Conservation (phyloP, 2,797 vertebrate species). For the Centropyge bicolor region DNA sequence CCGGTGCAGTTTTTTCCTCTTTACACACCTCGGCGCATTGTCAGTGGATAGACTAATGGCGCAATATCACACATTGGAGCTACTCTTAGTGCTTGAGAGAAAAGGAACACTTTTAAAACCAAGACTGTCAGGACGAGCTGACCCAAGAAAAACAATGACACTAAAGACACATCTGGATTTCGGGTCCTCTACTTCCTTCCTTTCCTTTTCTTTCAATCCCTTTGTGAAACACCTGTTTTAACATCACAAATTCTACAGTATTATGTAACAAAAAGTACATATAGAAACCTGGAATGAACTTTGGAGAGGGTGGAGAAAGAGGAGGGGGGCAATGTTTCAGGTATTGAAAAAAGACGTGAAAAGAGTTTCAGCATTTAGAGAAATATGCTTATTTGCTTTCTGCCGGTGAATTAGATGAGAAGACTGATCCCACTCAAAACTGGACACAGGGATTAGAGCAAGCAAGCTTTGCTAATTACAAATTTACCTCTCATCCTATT, state of each 20-base stretch:
- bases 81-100: not conserved
- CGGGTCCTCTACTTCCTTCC: not conserved
- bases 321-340: not conserved
- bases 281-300: not conserved
- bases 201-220: not conserved
- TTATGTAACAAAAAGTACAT: not conserved
- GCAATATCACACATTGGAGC: not conserved
- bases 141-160: conserved; percentile 6
- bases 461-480: not conserved
- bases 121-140: not conserved
- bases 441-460: not conserved
- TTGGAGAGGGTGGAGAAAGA: not conserved
- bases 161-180: not conserved
- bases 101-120: not conserved
- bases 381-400: not conserved
- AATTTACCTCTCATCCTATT: not conserved
- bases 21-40: not conserved
- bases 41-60: not conserved
- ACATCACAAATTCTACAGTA: not conserved
- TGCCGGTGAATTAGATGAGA: not conserved
- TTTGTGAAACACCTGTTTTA: not conserved
- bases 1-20: not conserved
- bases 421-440: not conserved
- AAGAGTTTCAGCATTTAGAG: not conserved
- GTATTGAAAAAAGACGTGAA: not conserved